Base-by-base conservation (phyloP, 2,113 vertebrate genomes). In the Etheostoma spectabile region DNA sequence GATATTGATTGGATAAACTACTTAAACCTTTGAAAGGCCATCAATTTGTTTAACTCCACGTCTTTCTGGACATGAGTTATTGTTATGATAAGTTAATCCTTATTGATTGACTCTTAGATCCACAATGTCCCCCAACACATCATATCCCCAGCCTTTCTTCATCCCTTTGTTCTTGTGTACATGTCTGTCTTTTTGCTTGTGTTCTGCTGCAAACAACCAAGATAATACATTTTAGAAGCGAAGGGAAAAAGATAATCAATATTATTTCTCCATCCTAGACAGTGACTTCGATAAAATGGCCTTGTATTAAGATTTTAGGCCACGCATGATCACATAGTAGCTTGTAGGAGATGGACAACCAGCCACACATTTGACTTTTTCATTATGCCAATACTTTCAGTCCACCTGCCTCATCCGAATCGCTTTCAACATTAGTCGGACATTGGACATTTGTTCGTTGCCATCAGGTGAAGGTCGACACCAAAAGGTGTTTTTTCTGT, bases 1-100 rank as follows among this genome's bases (percentile, higher is more conserved):
- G 68, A 10, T 69, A 74, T 78, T 62, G 75, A 82, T 71, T 24
- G 19, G 55, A 48, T 61, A 71, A 84, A 70, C 24, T 19, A 51
- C 18, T 14, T 48, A 53, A 69, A 61, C 48, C 33, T 15, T 74
- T n/a, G 19, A 27, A 79, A 68, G 30, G 49, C 21, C 69, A 79
- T 55, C 10, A 30, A 38, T 59, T 57, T 46, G 24, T 38, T 80
- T 35, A 42, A 49, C 42, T 65, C 48, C 15, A 49, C 53, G n/a
- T 46, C 53, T 60, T 16, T 61, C 21, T 61, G 53, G 16, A 38
- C 15, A 18, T 12, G 35, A 30, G 33, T 71, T 76, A 65, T 76
- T 46, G 22, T 70, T 35, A 5, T n/a, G 27, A 24, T 77, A 38
- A 68, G 49, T 79, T 78, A n/a, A 74, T 79, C 18, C 63, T 63